Percentiles rank a stretch among this genome's conserved stretches.
Conservation (phyloP, 2,113 vertebrate species). For the Otolemur garnettii region DNA sequence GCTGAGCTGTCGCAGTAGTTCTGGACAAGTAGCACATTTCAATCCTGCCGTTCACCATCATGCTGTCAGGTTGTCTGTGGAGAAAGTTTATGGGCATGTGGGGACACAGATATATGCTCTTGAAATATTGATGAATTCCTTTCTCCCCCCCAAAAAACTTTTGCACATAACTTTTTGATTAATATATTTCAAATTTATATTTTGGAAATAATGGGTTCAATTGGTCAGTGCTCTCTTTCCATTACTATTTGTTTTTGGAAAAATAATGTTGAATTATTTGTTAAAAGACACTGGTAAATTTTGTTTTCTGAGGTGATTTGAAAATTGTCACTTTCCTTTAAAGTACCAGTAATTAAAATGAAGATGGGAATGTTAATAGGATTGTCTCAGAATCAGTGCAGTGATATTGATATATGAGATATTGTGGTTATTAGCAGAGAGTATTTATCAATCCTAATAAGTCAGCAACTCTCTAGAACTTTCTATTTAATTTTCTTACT, state of each 20-base stretch:
- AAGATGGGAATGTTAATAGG: neutral
- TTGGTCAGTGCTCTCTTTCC: neutral
- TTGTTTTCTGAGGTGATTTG: conserved; percentile 47
- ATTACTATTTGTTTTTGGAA: neutral
- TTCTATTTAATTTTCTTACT: conserved; percentile 21
- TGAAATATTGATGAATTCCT: conserved; percentile 48
- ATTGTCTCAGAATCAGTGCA: neutral
- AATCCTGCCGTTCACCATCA: neutral
- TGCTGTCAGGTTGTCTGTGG: neutral
- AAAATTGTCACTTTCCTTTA: conserved; percentile 12
- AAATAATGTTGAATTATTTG: conserved; percentile 16
- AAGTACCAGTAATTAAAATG: neutral
- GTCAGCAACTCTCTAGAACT: neutral
- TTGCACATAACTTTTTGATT: neutral
- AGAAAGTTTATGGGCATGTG: conserved; percentile 17
- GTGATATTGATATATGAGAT: neutral
- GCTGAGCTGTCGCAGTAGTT: neutral
- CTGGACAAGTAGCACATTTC: neutral
- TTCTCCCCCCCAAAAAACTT: neutral
- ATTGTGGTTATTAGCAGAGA: neutral
- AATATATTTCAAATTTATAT: conserved; percentile 42
- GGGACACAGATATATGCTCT: neutral
- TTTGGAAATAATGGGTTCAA: conserved; percentile 24
- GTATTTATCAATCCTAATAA: neutral
- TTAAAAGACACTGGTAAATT: neutral